A percentile compares a stretch with the other conserved stretches of the same genome.
These are phyloP conservation scores for Antennarius maculatus DNA, from an alignment of 2,797 vertebrate species.

Conservation along the genomic window DNA sequence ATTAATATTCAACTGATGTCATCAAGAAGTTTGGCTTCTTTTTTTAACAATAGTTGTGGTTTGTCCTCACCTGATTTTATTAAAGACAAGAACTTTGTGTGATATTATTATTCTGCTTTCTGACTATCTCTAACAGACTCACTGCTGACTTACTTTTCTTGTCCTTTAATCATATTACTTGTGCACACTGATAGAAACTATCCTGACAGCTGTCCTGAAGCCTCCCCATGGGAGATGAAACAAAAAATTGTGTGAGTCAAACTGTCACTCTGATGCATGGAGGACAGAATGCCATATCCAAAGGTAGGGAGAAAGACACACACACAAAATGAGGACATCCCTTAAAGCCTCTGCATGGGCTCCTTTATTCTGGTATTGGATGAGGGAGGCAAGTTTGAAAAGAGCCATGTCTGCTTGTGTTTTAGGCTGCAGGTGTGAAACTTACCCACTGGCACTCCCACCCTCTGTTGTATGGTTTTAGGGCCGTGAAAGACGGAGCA, in stretches of 20 bases:
- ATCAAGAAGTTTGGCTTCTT: slow-evolving; percentile 52
- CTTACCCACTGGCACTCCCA: slow-evolving; percentile 69
- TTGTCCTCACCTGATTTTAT: not conserved
- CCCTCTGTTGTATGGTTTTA: slow-evolving; percentile 81
- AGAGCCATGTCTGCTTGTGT: slow-evolving; percentile 67
- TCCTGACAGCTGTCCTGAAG: slow-evolving; percentile 59
- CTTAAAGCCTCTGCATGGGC: slow-evolving; percentile 77
- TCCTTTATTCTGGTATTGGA: slow-evolving; percentile 71
- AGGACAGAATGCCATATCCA: slow-evolving; percentile 35
- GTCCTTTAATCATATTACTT: slow-evolving; percentile 27
- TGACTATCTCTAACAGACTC: slow-evolving; percentile 1
- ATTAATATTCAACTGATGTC: slow-evolving; percentile 69
- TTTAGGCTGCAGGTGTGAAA: slow-evolving; percentile 82
- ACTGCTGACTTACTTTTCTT: slow-evolving; percentile 30
- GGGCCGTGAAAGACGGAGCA: slow-evolving; percentile 75
- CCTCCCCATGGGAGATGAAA: slow-evolving; percentile 42
- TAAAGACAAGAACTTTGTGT: not conserved
- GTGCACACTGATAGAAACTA: slow-evolving; percentile 52
- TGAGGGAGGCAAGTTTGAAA: slow-evolving; percentile 60
- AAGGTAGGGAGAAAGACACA: slow-evolving; percentile 2
- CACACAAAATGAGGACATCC: slow-evolving; percentile 64
- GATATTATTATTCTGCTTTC: slow-evolving; percentile 8
- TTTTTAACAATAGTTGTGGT: slow-evolving; percentile 12
- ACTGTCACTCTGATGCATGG: slow-evolving; percentile 63
- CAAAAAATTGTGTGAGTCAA: slow-evolving; percentile 62